Conservation (phyloP, 92 coral and sea anemone species). For the Pocillopora grandis region DNA sequence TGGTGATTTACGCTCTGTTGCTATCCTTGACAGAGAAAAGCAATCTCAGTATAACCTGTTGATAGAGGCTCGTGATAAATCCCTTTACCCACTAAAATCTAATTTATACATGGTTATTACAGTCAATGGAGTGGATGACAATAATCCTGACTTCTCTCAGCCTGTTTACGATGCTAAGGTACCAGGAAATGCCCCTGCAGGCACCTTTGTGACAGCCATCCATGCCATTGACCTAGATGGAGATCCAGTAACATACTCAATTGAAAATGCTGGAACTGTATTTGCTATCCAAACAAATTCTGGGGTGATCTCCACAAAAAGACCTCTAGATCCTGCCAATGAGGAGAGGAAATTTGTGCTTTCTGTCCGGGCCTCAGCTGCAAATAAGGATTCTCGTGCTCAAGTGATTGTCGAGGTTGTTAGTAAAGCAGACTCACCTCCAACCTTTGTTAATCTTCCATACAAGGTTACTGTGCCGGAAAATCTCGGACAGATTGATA, state of each 20-base stretch:
- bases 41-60: constrained; percentile 63
- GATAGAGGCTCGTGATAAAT: constrained; percentile 73
- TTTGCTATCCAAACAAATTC: constrained; percentile 59
- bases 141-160: constrained; percentile 73
- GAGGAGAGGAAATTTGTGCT: constrained; percentile 50
- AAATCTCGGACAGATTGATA: constrained; percentile 63
- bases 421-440: constrained; percentile 71
- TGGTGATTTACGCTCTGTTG: constrained; percentile 58
- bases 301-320: constrained; percentile 68
- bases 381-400: constrained; percentile 38
- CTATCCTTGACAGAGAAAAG: constrained; percentile 66
- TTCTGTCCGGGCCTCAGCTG: constrained; percentile 51
- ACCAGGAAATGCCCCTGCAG: constrained; percentile 55
- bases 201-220: constrained; percentile 74
- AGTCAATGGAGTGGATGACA: constrained; percentile 63
- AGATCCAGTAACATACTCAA: constrained; percentile 41
- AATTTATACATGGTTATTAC: constrained; percentile 65
- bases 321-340: constrained; percentile 51
- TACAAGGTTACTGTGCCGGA: constrained; percentile 68
- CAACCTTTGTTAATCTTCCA: constrained; percentile 58
- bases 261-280: constrained; percentile 28
- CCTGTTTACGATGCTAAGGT: constrained; percentile 72
- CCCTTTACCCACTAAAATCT: constrained; percentile 63
- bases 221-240: constrained; percentile 71
- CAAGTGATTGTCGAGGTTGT: constrained; percentile 78